Evolutionary conservation across 1,140 invertebrate genomes (phyloP), one percentile per base, ranked within the genome.

Genomic region (Hestina assimilis): DNA sequence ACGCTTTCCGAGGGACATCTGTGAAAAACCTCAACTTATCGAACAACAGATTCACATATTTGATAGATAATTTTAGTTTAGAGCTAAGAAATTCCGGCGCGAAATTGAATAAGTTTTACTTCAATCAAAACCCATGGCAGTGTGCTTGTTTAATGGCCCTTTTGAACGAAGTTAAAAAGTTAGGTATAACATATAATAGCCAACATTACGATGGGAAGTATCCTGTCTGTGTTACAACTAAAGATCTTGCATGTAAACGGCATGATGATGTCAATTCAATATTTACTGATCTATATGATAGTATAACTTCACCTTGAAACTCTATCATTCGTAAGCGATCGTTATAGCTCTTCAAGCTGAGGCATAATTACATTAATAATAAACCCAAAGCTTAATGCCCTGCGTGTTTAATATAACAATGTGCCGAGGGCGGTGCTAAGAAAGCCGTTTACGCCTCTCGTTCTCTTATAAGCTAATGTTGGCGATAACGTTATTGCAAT

Each of bases 61-160:
- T 87, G 20, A 38, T 46, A 4, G 70, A 74, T 29, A 87, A 87
- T 57, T 87, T 87, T 56, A 77, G 74, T 45, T 66, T 79, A 33
- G 78, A 79, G 26, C 47, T 87, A 3, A 74, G 57, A 29, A 85
- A 83, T 46, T 79, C 75, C 11, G 81, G 82, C 2, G 69, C 59
- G 0, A 58, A 51, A 7, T 45, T 87, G 7, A 70, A 55, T 4
- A 81, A 81, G 21, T 82, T 85, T 43, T 75, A 69, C 33, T 80
- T 87, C n/a, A 70, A 75, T n/a, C 62, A 77, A 5, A 87, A 87
- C 48, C 84, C 84, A 2, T 85, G 82, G 82, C 82, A 87, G 19
- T 87, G 84, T 66, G 52, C 69, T 4, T 87, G 84, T 46, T 50
- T 87, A 4, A 61, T 56, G 19, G 69, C 81, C 21, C 28, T 83